phyloP scores from a whole-genome alignment of 1,140 invertebrate genomes.

The Antheraea pernyi region DNA sequence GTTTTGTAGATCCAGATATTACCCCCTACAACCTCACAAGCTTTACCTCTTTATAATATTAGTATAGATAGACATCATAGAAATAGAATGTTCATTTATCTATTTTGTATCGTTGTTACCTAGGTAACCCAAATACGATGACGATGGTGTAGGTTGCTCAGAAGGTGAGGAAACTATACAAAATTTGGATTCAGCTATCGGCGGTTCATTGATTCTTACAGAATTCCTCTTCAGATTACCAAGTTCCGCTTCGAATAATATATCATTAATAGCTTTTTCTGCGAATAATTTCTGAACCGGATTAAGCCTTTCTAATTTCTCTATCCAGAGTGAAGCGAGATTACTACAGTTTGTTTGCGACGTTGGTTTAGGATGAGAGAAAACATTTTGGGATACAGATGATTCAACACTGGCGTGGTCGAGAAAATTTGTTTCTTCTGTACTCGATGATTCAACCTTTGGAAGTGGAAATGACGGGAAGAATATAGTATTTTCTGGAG shows the following conservation, averaged over 20 bases:
- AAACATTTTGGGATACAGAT: not conserved
- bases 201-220: conserved; percentile 27
- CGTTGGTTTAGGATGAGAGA: not conserved
- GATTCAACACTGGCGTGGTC: too few relatives aligned
- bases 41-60: too few relatives aligned
- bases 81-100: not conserved
- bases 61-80: too few relatives aligned
- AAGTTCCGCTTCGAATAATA: conserved; percentile 32
- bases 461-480: too few relatives aligned
- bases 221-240: conserved; percentile 31
- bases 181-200: not conserved
- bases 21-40: too few relatives aligned
- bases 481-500: not conserved
- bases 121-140: not conserved
- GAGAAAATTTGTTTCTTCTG: too few relatives aligned
- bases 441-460: too few relatives aligned
- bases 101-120: not conserved
- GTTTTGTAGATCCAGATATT: too few relatives aligned
- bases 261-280: conserved; percentile 38
- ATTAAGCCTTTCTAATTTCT: conserved; percentile 28
- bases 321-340: conserved; percentile 16
- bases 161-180: not conserved
- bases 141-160: not conserved
- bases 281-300: conserved; percentile 33
- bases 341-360: not conserved